A percentile compares a stretch with the other conserved stretches of the same genome.
Evolutionary conservation across 2,113 vertebrate genomes (phyloP).

Genomic region (Xenopus tropicalis): UCB_Xtro_10.0 CM004448.2:95101001-95101500

Average conservation of each 20-base stretch:
- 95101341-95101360: slow-evolving; percentile 11
- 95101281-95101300: slow-evolving; percentile 28
- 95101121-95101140: slow-evolving; percentile 18
- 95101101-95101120: slow-evolving; percentile 33
- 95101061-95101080: slow-evolving; percentile 35
- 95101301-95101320: slow-evolving; percentile 31
- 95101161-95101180: slow-evolving; percentile 34
- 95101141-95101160: slow-evolving; percentile 40
- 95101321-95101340: slow-evolving; percentile 1
- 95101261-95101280: slow-evolving; percentile 21
- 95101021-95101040: slow-evolving; percentile 22
- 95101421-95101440: too few relatives aligned
- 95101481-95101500: too few relatives aligned
- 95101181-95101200: slow-evolving; percentile 34
- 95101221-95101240: slow-evolving; percentile 14
- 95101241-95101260: slow-evolving; percentile 18
- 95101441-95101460: too few relatives aligned
- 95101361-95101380: slow-evolving; percentile 1
- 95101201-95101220: slow-evolving; percentile 22
- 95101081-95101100: slow-evolving; percentile 27
- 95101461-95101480: too few relatives aligned
- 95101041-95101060: slow-evolving; percentile 16
- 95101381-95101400: slow-evolving; percentile 14
- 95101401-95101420: neutral
- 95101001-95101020: slow-evolving; percentile 22